Percentiles rank a stretch among this genome's conserved stretches.
phyloP scores from a whole-genome alignment of 2,113 vertebrate genomes.

The Paraplagusia blochii region DNA sequence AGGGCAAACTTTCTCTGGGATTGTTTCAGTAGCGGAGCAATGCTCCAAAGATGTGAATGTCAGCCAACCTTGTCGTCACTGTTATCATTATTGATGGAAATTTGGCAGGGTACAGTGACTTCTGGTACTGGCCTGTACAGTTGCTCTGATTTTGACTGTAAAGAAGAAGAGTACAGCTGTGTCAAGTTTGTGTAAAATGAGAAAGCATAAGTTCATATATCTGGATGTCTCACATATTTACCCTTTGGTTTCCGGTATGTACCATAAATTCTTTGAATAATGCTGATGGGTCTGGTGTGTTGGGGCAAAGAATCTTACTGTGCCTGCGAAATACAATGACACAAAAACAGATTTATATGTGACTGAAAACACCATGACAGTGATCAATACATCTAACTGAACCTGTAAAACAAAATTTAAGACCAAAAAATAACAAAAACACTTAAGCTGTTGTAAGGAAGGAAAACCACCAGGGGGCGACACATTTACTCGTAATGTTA shows the following conservation, averaged over 20 bases:
- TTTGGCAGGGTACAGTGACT: conserved; percentile 17
- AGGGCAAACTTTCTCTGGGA: too few species aligned
- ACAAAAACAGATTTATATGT: neutral
- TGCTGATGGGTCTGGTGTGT: conserved; percentile 54
- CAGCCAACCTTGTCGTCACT: neutral
- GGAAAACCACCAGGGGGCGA: too few species aligned
- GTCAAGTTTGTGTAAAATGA: neutral
- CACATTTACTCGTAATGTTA: too few species aligned
- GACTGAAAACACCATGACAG: neutral
- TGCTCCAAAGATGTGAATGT: neutral
- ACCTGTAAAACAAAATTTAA: too few species aligned
- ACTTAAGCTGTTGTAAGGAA: too few species aligned
- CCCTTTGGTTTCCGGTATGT: conserved; percentile 42
- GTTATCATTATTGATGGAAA: neutral
- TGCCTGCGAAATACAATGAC: conserved; percentile 43
- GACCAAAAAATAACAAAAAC: too few species aligned
- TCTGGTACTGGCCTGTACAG: conserved; percentile 50
- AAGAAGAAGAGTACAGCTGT: conserved; percentile 4
- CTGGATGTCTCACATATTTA: neutral
- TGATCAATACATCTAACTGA: too few species aligned
- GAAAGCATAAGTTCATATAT: neutral
- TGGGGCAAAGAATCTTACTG: conserved; percentile 52
- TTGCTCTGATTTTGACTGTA: neutral
- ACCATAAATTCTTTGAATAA: conserved; percentile 64
- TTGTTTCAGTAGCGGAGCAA: neutral